phyloP scores from a whole-genome alignment of 2,113 vertebrate genomes.

The Rhadina sibilatrix region DNA sequence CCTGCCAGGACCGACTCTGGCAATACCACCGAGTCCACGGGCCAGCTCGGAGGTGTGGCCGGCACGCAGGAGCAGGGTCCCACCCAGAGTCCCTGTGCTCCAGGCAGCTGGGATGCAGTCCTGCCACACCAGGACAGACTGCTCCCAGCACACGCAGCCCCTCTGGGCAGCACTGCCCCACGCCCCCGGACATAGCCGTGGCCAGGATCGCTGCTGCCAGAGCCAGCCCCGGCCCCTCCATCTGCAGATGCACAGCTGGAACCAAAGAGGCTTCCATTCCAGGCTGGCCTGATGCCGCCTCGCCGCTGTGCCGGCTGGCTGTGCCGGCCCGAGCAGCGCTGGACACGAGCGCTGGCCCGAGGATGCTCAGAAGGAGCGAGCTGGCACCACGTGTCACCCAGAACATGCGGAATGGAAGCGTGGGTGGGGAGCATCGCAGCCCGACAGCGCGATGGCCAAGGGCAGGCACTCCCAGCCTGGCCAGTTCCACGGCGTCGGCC shows the following conservation, averaged over 20 bases:
- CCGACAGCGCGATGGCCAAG: background rate
- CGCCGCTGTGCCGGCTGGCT: accelerated
- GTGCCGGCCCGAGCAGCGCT: accelerated
- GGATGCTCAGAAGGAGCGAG: background rate
- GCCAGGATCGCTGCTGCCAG: accelerated
- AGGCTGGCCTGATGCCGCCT: accelerated
- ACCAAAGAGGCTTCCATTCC: background rate
- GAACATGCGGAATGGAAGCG: background rate
- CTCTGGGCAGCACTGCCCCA: accelerated
- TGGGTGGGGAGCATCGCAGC: background rate
- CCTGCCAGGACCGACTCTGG: accelerated
- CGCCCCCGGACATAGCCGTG: accelerated
- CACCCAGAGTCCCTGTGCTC: background rate
- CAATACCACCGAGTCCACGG: accelerated
- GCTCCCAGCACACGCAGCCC: accelerated
- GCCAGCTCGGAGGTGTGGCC: accelerated
- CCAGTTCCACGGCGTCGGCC: background rate
- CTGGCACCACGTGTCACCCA: background rate
- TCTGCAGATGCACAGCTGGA: accelerated
- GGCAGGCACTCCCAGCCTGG: background rate
- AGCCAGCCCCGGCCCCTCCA: background rate
- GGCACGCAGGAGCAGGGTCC: background rate
- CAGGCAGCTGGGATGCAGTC: background rate
- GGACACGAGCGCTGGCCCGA: accelerated
- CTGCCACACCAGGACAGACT: accelerated